Conservation (phyloP, 2,797 vertebrate genomes). For the Etheostoma nigrum region DNA sequence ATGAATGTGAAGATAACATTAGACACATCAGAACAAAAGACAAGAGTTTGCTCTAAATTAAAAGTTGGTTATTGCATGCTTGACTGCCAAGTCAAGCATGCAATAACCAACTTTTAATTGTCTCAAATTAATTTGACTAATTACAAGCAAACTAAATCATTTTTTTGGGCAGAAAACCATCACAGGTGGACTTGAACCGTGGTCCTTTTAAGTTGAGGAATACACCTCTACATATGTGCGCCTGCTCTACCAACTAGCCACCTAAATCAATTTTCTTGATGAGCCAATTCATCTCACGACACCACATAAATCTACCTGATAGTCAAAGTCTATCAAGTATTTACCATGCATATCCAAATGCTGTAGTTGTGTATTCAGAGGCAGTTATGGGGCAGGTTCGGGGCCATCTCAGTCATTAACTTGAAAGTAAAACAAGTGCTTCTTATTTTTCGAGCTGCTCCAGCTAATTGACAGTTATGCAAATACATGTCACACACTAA, state of each 20-base stretch:
- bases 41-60: neutral
- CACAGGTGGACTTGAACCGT: too few species aligned
- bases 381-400: slow-evolving; percentile 21
- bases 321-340: slow-evolving; percentile 9
- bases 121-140: slow-evolving; percentile 3
- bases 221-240: too few species aligned
- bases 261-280: slow-evolving; percentile 3
- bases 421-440: slow-evolving; percentile 43
- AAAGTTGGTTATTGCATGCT: too few species aligned
- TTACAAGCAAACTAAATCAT: neutral
- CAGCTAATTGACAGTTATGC: slow-evolving; percentile 55
- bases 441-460: slow-evolving; percentile 28
- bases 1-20: neutral
- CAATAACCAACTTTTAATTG: neutral
- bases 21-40: neutral
- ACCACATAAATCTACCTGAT: neutral
- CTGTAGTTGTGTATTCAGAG: slow-evolving; percentile 20
- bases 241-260: too few species aligned
- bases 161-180: too few species aligned
- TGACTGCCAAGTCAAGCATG: neutral
- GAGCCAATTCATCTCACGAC: neutral
- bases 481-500: slow-evolving; percentile 42
- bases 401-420: slow-evolving; percentile 49
- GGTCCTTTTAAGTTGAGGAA: too few species aligned
- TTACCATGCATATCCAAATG: neutral